Evolutionary conservation across 64 coral and sea anemone species (phyloP).

Genomic region (Catalaphyllia jardinei): DNA sequence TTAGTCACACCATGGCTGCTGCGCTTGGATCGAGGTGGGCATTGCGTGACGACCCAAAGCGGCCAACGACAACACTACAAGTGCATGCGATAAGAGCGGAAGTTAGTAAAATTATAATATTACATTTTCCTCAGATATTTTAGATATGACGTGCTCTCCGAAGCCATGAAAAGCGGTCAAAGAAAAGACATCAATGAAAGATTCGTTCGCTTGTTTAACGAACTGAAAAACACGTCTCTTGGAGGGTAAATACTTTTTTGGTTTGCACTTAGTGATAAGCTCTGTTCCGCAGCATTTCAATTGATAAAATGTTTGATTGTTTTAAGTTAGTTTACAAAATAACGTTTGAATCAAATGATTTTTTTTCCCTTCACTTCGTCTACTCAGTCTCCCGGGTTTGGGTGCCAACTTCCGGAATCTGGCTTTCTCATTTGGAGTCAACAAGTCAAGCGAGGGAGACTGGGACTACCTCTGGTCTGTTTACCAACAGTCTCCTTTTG

Average conservation of each 20-base stretch:
- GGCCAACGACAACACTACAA: too few species aligned
- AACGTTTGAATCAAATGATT: too few species aligned
- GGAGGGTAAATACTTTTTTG: constrained; percentile 21
- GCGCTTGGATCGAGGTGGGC: too few species aligned
- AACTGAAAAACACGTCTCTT: constrained; percentile 49
- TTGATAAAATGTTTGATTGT: too few species aligned
- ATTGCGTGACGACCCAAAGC: too few species aligned
- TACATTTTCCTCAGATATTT: constrained; percentile 13
- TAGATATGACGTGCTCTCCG: constrained; percentile 34
- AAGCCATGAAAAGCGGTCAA: constrained; percentile 53
- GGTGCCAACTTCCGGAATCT: constrained; percentile 63
- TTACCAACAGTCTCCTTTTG: constrained; percentile 61
- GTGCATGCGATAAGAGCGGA: too few species aligned
- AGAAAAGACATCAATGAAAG: constrained; percentile 43
- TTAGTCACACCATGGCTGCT: too few species aligned
- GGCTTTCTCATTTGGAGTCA: constrained; percentile 51
- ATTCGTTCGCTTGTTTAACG: constrained; percentile 47
- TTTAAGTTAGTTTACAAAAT: too few species aligned
- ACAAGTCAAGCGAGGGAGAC: constrained; percentile 60
- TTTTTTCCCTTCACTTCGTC: not conserved
- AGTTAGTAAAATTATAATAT: too few species aligned
- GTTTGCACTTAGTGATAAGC: not conserved
- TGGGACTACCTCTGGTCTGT: constrained; percentile 77
- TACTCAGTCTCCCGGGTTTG: constrained; percentile 23
- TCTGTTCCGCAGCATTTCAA: not conserved